Conservation (phyloP, 1,140 invertebrate genomes). For the Penaeus indicus region DNA sequence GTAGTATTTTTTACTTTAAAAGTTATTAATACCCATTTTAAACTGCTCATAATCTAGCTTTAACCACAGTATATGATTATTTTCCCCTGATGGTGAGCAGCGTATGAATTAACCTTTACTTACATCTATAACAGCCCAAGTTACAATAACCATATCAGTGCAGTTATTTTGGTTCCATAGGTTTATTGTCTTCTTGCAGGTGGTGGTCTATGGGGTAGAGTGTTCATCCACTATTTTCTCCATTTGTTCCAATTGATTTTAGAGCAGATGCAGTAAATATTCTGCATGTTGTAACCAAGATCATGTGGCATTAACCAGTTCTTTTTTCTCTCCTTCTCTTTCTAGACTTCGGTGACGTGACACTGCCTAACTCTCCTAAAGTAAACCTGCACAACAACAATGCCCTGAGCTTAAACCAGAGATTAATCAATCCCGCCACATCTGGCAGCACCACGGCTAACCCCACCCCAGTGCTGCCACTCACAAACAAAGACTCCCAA, state of each 20-base stretch:
- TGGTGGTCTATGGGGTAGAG: too few relatives aligned
- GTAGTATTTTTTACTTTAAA: too few relatives aligned
- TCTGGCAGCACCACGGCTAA: conserved; percentile 39
- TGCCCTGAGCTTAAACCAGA: conserved; percentile 39
- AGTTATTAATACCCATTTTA: too few relatives aligned
- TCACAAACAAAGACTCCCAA: conserved; percentile 34
- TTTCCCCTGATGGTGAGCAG: too few relatives aligned
- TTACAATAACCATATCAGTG: too few relatives aligned
- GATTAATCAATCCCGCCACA: conserved; percentile 43
- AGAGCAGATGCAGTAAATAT: conserved; percentile 28
- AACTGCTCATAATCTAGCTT: too few relatives aligned
- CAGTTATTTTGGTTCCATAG: too few relatives aligned
- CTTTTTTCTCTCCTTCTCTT: conserved; percentile 50
- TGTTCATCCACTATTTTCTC: background rate
- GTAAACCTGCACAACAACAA: conserved; percentile 57
- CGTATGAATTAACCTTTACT: too few relatives aligned
- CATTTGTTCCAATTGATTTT: conserved; percentile 30
- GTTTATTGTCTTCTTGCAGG: too few relatives aligned
- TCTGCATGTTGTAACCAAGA: conserved; percentile 57
- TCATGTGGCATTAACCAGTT: conserved; percentile 55
- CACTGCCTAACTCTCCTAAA: conserved; percentile 61
- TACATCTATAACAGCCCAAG: too few relatives aligned
- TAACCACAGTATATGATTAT: too few relatives aligned
- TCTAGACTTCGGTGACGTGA: conserved; percentile 61
- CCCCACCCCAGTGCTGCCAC: conserved; percentile 19